These are phyloP conservation scores for Epinotia brunnichana DNA, from an alignment of 2,888 invertebrate genomes.

Conservation along the genomic window DNA sequence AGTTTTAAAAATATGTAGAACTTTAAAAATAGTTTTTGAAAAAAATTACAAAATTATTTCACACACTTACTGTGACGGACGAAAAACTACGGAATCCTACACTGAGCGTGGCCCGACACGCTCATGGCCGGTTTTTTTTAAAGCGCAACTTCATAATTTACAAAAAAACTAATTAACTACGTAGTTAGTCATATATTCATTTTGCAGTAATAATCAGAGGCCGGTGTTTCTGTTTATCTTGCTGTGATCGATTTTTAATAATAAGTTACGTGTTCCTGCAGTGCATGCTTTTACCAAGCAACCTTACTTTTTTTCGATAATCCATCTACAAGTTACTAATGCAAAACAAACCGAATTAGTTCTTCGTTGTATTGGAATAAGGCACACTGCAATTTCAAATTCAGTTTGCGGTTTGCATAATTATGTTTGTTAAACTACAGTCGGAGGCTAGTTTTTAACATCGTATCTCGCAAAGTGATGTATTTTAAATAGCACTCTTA, in stretches of 20 bases:
- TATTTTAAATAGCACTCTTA: not conserved
- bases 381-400: constrained; percentile 31
- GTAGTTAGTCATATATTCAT: not conserved
- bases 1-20: too few species aligned
- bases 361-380: constrained; percentile 1
- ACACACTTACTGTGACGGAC: too few species aligned
- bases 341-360: not conserved
- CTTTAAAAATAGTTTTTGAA: too few species aligned
- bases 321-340: not conserved
- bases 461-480: not conserved
- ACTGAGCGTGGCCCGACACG: too few species aligned
- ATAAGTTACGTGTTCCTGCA: constrained; percentile 8
- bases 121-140: too few species aligned
- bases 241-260: constrained; percentile 18
- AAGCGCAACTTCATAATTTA: not conserved
- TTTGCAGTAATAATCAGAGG: constrained; percentile 16
- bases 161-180: not conserved
- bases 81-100: too few species aligned
- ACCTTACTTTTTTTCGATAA: not conserved
- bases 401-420: not conserved
- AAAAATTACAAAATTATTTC: too few species aligned
- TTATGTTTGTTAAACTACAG: constrained; percentile 21
- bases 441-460: not conserved
- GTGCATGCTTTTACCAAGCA: constrained; percentile 15
- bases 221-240: constrained; percentile 5